Evolutionary conservation across 2,888 invertebrate genomes (phyloP).

Genomic region (Ganaspis brasiliensis): DNA sequence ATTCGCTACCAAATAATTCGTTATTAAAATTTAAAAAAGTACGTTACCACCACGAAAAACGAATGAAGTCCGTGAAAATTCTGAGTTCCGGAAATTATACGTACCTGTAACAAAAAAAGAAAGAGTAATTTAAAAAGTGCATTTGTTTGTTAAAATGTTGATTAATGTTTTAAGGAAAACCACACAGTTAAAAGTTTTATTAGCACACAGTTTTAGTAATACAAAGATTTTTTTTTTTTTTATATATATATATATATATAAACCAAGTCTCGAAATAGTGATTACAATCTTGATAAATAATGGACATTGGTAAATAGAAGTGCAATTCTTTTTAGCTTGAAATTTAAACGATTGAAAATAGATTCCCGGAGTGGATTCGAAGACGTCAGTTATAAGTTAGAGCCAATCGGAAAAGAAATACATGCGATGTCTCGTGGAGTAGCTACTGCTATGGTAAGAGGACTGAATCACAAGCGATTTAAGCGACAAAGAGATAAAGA

Average conservation of each 20-base stretch:
- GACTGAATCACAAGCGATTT: conserved; percentile 42
- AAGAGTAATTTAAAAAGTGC: neutral
- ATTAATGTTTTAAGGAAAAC: too few relatives aligned
- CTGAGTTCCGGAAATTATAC: conserved; percentile 18
- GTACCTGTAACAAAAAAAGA: conserved; percentile 23
- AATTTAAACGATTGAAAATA: conserved; percentile 27
- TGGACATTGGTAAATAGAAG: neutral
- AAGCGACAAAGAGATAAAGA: conserved; percentile 43
- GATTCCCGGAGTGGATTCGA: conserved; percentile 17
- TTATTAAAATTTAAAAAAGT: neutral
- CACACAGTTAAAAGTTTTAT: too few relatives aligned
- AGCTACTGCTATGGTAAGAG: conserved; percentile 34
- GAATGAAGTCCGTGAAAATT: conserved; percentile 1
- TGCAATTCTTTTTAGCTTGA: neutral
- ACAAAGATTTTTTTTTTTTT: too few relatives aligned
- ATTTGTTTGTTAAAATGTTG: neutral
- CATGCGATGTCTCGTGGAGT: neutral
- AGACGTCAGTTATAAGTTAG: conserved; percentile 22
- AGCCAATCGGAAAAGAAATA: conserved; percentile 35
- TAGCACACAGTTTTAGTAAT: too few relatives aligned
- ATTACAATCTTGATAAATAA: neutral
- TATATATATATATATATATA: too few relatives aligned
- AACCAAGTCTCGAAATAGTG: too few relatives aligned
- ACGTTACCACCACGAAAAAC: conserved; percentile 15
- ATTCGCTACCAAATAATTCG: neutral